Evolutionary conservation across 2,797 vertebrate species (phyloP).

Genomic region (Acanthurus leucopareius): DNA sequence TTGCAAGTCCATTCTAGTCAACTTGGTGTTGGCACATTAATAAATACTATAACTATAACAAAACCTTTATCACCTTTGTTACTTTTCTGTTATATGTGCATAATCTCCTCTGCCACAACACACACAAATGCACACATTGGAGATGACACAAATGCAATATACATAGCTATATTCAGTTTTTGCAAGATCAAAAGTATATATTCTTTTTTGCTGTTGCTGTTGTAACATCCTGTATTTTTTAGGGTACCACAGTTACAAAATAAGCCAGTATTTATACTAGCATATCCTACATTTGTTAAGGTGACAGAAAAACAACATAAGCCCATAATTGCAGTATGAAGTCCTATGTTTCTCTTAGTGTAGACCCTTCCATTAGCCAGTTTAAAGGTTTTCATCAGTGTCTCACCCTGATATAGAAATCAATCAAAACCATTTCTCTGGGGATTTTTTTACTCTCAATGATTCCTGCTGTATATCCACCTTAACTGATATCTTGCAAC

Average conservation of each 20-base stretch:
- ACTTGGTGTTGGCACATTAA: background rate
- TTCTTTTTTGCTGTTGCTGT: too few relatives aligned
- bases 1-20: background rate
- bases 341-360: rapidly evolving
- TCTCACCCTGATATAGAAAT: background rate
- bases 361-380: background rate
- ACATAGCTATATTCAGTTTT: too few relatives aligned
- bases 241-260: too few relatives aligned
- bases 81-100: too few relatives aligned
- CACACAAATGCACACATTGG: too few relatives aligned
- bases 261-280: too few relatives aligned
- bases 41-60: background rate
- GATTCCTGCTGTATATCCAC: background rate
- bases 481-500: background rate
- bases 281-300: too few relatives aligned
- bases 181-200: too few relatives aligned
- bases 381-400: background rate
- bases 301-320: background rate
- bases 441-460: constrained; percentile 10
- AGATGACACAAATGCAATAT: too few relatives aligned
- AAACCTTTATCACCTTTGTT: too few relatives aligned
- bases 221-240: too few relatives aligned
- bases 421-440: background rate
- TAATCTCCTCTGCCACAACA: too few relatives aligned
- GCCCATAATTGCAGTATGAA: background rate